These are phyloP conservation scores for Mastomys coucha DNA, from an alignment of 2,113 vertebrate species.

Conservation along the genomic window DNA sequence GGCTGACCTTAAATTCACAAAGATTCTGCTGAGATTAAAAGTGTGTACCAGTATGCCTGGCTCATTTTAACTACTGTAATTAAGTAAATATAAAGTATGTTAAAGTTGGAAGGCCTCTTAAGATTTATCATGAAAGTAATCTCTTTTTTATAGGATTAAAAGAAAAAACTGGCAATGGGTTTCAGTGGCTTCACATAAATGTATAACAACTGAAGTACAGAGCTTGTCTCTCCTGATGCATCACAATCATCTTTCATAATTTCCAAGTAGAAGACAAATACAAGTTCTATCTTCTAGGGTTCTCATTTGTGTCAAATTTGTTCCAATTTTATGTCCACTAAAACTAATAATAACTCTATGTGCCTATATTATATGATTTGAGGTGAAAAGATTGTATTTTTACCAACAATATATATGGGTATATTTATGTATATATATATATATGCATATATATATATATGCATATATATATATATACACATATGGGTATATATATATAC, in stretches of 20 bases:
- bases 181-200: neutral
- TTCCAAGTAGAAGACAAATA: neutral
- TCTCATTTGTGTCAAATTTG: neutral
- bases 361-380: neutral
- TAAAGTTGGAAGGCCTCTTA: neutral
- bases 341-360: neutral
- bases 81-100: neutral
- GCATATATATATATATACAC: neutral
- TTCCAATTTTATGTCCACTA: neutral
- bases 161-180: neutral
- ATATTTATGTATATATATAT: neutral
- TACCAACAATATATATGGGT: neutral
- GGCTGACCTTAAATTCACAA: neutral
- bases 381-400: neutral
- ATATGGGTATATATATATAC: neutral
- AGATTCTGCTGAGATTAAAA: neutral
- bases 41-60: neutral
- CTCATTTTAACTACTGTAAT: neutral
- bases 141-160: neutral
- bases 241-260: conserved; percentile 24
- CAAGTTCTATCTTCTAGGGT: neutral
- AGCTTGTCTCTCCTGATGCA: neutral
- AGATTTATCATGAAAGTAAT: neutral
- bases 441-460: neutral
- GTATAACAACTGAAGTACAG: neutral